Conservation (phyloP, 2,797 vertebrate genomes). For the Acrossocheilus fasciatus region DNA sequence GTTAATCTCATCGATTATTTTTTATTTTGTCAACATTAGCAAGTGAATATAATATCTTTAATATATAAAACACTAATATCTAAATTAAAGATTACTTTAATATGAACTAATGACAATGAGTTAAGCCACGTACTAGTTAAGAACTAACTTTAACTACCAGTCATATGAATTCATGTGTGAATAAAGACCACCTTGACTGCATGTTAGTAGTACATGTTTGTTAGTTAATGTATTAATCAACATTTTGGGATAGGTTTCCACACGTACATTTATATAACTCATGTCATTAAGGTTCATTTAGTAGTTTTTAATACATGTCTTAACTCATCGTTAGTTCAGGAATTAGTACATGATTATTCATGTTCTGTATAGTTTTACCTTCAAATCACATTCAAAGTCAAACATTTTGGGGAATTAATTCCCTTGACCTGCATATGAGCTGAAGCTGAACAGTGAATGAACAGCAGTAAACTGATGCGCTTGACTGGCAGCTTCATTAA, state of each 20-base stretch:
- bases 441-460: not conserved
- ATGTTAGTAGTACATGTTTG: no score
- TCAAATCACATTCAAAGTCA: not conserved
- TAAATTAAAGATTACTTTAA: no score
- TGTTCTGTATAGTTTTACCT: not conserved
- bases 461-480: no score
- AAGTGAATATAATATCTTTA: no score
- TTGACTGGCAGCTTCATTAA: no score
- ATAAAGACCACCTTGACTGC: no score
- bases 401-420: not conserved
- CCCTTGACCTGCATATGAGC: not conserved
- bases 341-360: not conserved
- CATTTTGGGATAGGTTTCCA: not conserved
- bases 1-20: not conserved
- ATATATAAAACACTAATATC: no score
- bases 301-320: not conserved
- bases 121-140: no score
- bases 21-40: not conserved
- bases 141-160: no score
- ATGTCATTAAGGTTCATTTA: not conserved
- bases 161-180: no score
- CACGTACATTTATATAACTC: not conserved
- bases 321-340: not conserved
- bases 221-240: no score
- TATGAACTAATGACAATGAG: no score